Evolutionary conservation across 2,888 invertebrate species (phyloP).

Genomic region (Spodoptera exigua): DNA sequence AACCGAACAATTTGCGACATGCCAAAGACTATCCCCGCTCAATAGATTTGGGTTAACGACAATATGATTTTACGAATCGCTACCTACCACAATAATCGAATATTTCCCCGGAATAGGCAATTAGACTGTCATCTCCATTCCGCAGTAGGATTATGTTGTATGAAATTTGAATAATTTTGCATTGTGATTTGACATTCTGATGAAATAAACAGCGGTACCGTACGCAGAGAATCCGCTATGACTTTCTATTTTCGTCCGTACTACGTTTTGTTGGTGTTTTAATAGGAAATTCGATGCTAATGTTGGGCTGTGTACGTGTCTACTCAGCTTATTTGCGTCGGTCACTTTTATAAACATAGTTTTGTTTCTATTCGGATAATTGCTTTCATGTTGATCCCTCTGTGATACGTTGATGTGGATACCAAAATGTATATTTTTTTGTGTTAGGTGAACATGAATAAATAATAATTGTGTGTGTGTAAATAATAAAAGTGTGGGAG

Average conservation of each 20-base stretch:
- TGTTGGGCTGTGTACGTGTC: too few species aligned
- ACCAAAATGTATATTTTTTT: too few species aligned
- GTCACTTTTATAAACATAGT: too few species aligned
- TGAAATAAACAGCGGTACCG: slow-evolving; percentile 54
- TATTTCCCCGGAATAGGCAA: slow-evolving; percentile 65
- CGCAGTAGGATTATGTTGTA: slow-evolving; percentile 66
- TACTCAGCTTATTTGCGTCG: too few species aligned
- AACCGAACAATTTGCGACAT: slow-evolving; percentile 51
- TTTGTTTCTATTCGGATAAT: too few species aligned
- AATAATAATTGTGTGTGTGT: too few species aligned
- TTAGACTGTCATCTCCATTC: slow-evolving; percentile 66
- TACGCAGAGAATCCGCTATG: slow-evolving; percentile 32
- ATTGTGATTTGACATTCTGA: slow-evolving; percentile 65
- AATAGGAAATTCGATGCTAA: slow-evolving; percentile 1
- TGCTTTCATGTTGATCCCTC: too few species aligned
- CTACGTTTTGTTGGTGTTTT: slow-evolving; percentile 7
- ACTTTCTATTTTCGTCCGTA: slow-evolving; percentile 25
- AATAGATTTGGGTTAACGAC: slow-evolving; percentile 58
- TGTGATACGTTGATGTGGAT: too few species aligned
- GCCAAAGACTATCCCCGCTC: slow-evolving; percentile 45
- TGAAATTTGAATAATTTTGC: slow-evolving; percentile 77
- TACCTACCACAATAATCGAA: slow-evolving; percentile 64
- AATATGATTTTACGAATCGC: slow-evolving; percentile 54
- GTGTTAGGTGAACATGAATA: too few species aligned
- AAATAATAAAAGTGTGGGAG: too few species aligned